Evolutionary conservation across 2,797 vertebrate genomes (phyloP).

Genomic region (Coluber constrictor): DNA sequence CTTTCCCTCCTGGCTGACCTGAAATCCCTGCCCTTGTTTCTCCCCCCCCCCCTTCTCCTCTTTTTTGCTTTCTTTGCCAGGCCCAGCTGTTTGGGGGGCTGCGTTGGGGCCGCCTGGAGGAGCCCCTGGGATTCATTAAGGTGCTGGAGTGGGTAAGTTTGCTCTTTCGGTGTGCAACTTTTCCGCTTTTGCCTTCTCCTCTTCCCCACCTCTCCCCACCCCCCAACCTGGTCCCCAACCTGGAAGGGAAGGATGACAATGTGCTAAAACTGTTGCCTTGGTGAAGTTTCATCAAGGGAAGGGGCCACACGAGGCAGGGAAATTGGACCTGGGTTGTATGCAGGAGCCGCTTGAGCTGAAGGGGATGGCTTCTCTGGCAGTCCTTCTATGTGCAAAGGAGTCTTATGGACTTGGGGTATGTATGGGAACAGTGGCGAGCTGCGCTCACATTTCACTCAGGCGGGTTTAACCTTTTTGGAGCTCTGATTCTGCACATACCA

Average conservation of each 20-base stretch:
- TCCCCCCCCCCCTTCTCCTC: neutral
- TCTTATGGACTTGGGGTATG: neutral
- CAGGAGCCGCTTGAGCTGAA: neutral
- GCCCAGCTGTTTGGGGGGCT: slow-evolving; percentile 73
- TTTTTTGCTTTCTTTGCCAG: slow-evolving; percentile 50
- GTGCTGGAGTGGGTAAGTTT: slow-evolving; percentile 88
- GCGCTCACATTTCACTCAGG: slow-evolving; percentile 64
- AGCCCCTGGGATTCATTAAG: slow-evolving; percentile 89
- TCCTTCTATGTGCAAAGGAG: slow-evolving; percentile 66
- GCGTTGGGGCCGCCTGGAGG: slow-evolving; percentile 82
- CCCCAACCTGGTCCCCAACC: slow-evolving; percentile 48
- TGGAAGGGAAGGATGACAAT: slow-evolving; percentile 23
- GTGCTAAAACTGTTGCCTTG: neutral
- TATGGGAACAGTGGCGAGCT: slow-evolving; percentile 19
- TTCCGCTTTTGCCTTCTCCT: neutral
- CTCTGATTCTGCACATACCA: slow-evolving; percentile 66
- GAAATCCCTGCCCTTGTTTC: neutral
- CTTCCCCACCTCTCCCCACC: slow-evolving; percentile 39
- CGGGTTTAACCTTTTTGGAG: slow-evolving; percentile 61
- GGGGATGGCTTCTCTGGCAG: slow-evolving; percentile 36
- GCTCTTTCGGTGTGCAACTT: neutral
- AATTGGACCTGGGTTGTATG: slow-evolving; percentile 44
- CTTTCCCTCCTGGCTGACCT: slow-evolving; percentile 3
- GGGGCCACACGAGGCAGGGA: neutral
- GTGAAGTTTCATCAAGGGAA: neutral